Conservation (phyloP, 2,113 vertebrate species). For the Takifugu bimaculatus region DNA sequence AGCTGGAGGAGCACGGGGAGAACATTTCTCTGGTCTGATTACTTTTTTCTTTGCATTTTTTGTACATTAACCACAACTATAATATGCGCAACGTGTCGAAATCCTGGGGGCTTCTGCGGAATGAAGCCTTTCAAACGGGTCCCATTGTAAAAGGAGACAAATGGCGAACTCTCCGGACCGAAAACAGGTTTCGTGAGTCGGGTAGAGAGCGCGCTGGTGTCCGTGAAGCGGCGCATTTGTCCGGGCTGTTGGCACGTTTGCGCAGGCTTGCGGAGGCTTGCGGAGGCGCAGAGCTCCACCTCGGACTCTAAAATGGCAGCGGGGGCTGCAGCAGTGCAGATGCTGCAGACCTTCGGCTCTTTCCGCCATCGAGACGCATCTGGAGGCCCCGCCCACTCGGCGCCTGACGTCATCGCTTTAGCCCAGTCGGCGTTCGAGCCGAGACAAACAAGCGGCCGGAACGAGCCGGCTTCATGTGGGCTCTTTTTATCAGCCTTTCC, state of each 20-base stretch:
- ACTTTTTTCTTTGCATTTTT: not conserved
- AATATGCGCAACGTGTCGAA: too few relatives aligned
- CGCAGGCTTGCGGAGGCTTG: too few relatives aligned
- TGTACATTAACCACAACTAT: too few relatives aligned
- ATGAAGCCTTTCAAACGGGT: too few relatives aligned
- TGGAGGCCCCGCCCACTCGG: conserved; percentile 33
- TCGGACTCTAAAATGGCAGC: conserved; percentile 72
- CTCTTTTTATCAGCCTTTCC: not conserved
- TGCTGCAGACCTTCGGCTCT: conserved; percentile 19
- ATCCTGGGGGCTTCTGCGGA: too few relatives aligned
- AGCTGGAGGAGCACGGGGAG: conserved; percentile 99
- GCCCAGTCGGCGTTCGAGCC: conserved; percentile 36
- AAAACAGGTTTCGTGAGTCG: too few relatives aligned
- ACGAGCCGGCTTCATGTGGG: conserved; percentile 44
- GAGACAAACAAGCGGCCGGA: conserved; percentile 28
- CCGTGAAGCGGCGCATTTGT: too few relatives aligned
- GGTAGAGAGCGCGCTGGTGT: too few relatives aligned
- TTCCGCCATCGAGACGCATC: conserved; percentile 29
- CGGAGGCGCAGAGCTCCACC: conserved; percentile 17
- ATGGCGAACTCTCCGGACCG: too few relatives aligned
- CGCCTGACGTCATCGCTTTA: conserved; percentile 43
- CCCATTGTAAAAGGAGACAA: too few relatives aligned
- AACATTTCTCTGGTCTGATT: conserved; percentile 16
- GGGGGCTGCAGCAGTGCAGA: conserved; percentile 36
- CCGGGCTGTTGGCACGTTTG: too few relatives aligned